Conservation (phyloP, 2,797 vertebrate genomes). For the Pipistrellus pygmaeus region DNA sequence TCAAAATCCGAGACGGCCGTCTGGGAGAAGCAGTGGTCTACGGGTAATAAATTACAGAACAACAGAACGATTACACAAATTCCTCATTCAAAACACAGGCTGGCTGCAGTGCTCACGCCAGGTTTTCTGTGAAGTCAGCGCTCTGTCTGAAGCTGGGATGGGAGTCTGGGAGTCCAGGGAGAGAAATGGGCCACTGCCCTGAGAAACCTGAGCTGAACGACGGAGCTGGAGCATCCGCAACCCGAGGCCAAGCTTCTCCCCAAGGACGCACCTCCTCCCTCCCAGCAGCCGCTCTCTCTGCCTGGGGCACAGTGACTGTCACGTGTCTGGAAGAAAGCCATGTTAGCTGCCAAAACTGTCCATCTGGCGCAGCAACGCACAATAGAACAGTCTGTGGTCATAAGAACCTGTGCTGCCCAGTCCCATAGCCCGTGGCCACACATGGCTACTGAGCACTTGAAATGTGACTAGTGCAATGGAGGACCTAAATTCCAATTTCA, state of each 20-base stretch:
- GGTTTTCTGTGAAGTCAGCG: not conserved
- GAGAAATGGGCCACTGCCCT: not conserved
- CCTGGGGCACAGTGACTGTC: not conserved
- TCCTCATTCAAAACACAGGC: not conserved
- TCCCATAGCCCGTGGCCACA: fast-evolving
- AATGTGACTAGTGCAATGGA: not conserved
- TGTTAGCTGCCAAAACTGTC: not conserved
- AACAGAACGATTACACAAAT: not conserved
- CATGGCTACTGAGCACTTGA: not conserved
- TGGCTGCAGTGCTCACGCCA: not conserved
- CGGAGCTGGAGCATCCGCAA: not conserved
- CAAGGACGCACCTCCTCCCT: not conserved
- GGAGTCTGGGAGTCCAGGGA: not conserved
- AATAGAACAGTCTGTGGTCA: too few relatives aligned
- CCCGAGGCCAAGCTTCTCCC: not conserved
- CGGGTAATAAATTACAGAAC: not conserved
- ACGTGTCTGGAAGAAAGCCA: not conserved
- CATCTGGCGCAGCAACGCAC: not conserved
- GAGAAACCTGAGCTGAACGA: not conserved
- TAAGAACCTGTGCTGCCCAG: not conserved
- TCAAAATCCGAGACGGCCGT: not conserved
- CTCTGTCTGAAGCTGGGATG: not conserved
- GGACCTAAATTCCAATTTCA: not conserved
- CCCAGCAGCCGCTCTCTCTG: not conserved
- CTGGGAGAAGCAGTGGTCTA: not conserved